Conservation (phyloP, 2,888 invertebrate genomes). For the Lepidonotus clava region DNA sequence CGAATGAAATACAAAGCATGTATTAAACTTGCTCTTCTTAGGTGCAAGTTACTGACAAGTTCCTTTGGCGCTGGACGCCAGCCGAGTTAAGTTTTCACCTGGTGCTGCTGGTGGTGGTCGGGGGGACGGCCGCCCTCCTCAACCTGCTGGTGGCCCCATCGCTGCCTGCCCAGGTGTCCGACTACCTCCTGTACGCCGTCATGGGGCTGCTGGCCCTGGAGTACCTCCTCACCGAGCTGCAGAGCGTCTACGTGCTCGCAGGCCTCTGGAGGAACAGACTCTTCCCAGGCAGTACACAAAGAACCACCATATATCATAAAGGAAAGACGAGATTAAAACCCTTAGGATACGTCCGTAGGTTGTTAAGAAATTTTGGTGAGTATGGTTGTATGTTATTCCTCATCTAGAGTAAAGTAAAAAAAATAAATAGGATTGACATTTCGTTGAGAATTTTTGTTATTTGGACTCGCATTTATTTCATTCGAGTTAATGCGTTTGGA, state of each 20-base stretch:
- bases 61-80: conserved; percentile 74
- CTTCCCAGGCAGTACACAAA: conserved; percentile 69
- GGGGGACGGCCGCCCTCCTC: conserved; percentile 67
- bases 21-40: background rate
- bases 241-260: conserved; percentile 73
- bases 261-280: conserved; percentile 73
- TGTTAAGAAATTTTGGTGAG: conserved; percentile 74
- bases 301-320: conserved; percentile 63
- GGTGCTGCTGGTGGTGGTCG: conserved; percentile 69
- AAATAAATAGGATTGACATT: too few species aligned
- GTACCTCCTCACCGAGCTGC: conserved; percentile 72
- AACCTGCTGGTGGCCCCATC: conserved; percentile 66
- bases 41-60: conserved; percentile 57
- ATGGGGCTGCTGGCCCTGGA: conserved; percentile 74
- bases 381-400: background rate
- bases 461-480: too few species aligned
- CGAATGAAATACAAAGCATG: too few species aligned
- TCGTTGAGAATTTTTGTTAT: too few species aligned
- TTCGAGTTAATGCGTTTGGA: too few species aligned
- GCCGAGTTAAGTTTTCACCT: conserved; percentile 73
- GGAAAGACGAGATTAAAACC: conserved; percentile 68
- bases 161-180: conserved; percentile 64
- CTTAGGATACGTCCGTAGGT: conserved; percentile 70
- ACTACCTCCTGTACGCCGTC: conserved; percentile 71
- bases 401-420: too few species aligned